Conservation (phyloP, 2,888 invertebrate species). For the Cremastinae sp. region DNA sequence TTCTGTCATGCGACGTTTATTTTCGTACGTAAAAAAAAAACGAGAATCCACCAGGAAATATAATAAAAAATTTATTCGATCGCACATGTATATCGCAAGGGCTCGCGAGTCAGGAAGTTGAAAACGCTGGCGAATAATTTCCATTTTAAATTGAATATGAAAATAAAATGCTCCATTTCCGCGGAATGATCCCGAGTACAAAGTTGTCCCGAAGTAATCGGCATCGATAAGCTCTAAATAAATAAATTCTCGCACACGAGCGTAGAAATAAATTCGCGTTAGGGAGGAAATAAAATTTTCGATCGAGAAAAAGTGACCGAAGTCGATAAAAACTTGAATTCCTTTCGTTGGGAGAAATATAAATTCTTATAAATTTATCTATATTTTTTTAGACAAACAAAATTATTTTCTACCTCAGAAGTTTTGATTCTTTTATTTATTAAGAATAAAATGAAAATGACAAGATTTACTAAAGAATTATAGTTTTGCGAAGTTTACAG, state of each 20-base stretch:
- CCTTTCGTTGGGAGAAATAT: constrained; percentile 10
- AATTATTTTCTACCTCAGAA: too few relatives aligned
- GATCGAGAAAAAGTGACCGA: constrained; percentile 28
- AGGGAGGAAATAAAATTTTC: constrained; percentile 21
- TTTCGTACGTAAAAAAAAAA: constrained; percentile 11
- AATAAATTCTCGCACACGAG: not conserved
- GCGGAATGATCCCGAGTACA: not conserved
- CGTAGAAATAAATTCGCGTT: constrained; percentile 17
- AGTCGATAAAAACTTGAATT: constrained; percentile 32
- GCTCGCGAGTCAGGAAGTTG: too few relatives aligned
- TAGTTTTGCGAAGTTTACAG: constrained; percentile 46
- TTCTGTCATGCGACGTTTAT: constrained; percentile 24
- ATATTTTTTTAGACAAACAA: too few relatives aligned
- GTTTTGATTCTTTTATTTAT: too few relatives aligned
- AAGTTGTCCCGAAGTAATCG: constrained; percentile 10
- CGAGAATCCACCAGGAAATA: not conserved
- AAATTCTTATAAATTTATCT: too few relatives aligned
- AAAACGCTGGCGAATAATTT: not conserved
- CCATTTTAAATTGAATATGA: not conserved
- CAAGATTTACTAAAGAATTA: constrained; percentile 12
- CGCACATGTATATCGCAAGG: too few relatives aligned
- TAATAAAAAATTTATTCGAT: constrained; percentile 1
- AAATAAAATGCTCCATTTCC: not conserved
- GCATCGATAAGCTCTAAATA: too few relatives aligned
- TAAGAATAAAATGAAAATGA: constrained; percentile 4